Evolutionary conservation across 2,797 vertebrate genomes (phyloP), one percentile per base, ranked within the genome.

Genomic region (Toxotes lorentzi): DNA sequence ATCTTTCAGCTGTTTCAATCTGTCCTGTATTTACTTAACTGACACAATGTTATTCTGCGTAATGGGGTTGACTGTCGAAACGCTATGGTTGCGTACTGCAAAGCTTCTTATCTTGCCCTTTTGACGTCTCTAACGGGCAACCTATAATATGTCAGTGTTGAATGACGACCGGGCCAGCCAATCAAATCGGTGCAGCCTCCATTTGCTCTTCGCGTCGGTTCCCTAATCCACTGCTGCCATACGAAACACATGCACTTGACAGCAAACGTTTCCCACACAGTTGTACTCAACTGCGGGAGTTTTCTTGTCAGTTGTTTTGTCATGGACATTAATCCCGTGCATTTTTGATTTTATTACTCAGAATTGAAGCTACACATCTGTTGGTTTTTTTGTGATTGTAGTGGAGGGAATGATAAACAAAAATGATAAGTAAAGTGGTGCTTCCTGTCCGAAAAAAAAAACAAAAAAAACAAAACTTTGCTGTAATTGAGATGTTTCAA

Each of bases 201-300:
- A 93, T 94, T 95, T 94, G 93, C 92, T 89, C 89, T 77, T 83
- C 88, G 79, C 78, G 80, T 89, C 76, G 69, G 61, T 84, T 78
- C 66, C 74, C 73, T 88, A 88, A 88, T 86, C 86, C 88, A 19
- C 70, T 53, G 78, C 76, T 83, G 75, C 70, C 82, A 73, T 65
- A 85, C 48, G 79, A 85, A 78, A 86, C 83, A 63, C 85, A 78
- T 85, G 84, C 63, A 78, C 65, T 83, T 92, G 88, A 90, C 90
- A 91, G 88, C 45, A 50, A 76, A 73, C 21, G 24, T 68, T 57
- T 64, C 45, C 23, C 24, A 23, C 62, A 63, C n/a, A 43, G 21
- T 79, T 30, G 3, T 2, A 48, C 40, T 56, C 51, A 61, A n/a
- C 51, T 54, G 21, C 27, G 32, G 14, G 57, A 53, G 59, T 56